These are phyloP conservation scores for Aurelia aurita DNA, from an alignment of 30 jellyfish, hydroid and myxozoan genomes.

Conservation along the genomic window DNA sequence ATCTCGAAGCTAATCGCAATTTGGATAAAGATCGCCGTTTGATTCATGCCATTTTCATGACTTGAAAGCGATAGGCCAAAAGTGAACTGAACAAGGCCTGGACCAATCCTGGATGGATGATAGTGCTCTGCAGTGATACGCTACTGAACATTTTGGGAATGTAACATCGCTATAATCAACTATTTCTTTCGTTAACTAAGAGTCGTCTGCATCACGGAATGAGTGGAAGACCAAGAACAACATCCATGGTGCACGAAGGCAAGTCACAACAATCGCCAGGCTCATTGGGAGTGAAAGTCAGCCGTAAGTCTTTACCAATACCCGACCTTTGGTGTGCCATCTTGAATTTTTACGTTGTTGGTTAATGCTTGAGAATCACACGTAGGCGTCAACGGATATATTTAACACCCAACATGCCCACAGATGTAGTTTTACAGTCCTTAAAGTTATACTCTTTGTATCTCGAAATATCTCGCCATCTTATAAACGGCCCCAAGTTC, in stretches of 20 bases:
- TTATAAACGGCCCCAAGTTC: too few species aligned
- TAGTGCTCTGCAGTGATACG: background rate
- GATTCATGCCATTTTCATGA: conserved; percentile 5
- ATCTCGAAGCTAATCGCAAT: background rate
- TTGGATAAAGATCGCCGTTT: background rate
- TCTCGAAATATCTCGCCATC: too few species aligned
- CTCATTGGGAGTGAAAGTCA: conserved; percentile 78
- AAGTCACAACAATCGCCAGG: conserved; percentile 81
- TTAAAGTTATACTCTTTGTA: too few species aligned
- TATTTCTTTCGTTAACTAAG: background rate
- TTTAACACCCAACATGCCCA: too few species aligned
- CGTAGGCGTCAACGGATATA: conserved; percentile 18
- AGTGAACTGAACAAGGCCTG: too few species aligned
- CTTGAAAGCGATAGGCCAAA: conserved; percentile 14
- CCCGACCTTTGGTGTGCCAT: conserved; percentile 17
- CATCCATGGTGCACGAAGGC: conserved; percentile 83
- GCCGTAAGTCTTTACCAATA: conserved; percentile 79
- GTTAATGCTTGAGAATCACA: background rate
- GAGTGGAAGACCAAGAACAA: conserved; percentile 89
- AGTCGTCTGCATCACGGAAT: conserved; percentile 39
- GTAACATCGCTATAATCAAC: conserved; percentile 20
- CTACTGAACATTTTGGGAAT: conserved; percentile 23
- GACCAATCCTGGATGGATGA: too few species aligned
- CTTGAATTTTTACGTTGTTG: conserved; percentile 12
- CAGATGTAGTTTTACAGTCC: too few species aligned